phyloP scores from a whole-genome alignment of 2,797 vertebrate species.

The Pachyuromys duprasi region DNA sequence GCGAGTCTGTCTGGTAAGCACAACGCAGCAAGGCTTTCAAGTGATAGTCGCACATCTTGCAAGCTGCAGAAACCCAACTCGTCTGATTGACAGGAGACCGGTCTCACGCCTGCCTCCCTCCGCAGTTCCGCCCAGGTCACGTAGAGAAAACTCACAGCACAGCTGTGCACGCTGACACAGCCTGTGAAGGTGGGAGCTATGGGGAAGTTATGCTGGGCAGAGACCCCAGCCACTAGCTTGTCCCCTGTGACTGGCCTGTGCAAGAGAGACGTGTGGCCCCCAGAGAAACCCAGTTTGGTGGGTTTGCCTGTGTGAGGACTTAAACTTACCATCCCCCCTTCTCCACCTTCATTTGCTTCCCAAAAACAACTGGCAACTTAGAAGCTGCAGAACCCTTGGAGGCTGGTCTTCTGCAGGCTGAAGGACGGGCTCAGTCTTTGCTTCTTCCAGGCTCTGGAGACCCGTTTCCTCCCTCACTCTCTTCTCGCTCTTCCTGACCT shows the following conservation, averaged over 20 bases:
- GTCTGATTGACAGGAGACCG: neutral
- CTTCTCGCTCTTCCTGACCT: accelerated
- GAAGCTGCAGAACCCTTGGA: neutral
- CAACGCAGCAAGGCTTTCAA: neutral
- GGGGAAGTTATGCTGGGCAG: neutral
- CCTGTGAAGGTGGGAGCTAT: neutral
- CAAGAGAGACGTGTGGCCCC: accelerated
- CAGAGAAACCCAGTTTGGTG: accelerated
- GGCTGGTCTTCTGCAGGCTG: accelerated
- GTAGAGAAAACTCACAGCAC: neutral
- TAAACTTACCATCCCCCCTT: neutral
- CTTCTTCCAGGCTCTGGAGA: neutral
- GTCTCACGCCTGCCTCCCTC: neutral
- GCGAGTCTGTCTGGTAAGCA: accelerated
- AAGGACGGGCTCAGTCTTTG: neutral
- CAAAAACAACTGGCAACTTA: neutral
- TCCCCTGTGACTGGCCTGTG: neutral
- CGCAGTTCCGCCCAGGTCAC: neutral
- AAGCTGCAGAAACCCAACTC: neutral
- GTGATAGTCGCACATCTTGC: neutral
- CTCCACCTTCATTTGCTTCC: neutral
- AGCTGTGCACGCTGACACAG: accelerated
- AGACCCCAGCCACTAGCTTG: neutral
- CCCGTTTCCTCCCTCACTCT: accelerated
- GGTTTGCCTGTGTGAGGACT: neutral